Evolutionary conservation across 2,113 vertebrate species (phyloP), one percentile per base, ranked within the genome.

Genomic region (Pelodiscus sinensis): DNA sequence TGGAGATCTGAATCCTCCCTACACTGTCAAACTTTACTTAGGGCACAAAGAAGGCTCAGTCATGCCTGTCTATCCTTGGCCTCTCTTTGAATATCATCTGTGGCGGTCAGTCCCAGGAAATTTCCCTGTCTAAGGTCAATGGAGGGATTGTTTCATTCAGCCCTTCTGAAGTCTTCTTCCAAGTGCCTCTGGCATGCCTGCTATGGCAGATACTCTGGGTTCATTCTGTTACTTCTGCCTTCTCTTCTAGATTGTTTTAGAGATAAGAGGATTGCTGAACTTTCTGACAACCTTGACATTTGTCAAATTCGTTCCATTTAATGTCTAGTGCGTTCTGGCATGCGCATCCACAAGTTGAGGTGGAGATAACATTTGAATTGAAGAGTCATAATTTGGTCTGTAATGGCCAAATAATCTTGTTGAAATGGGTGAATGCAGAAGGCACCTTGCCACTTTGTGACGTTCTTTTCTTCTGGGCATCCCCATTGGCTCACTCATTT

Each of bases 371-470:
- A 51, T 1, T 89, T 93, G 73, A 81, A 22, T 78, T 88, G 93
- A 91, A 91, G 84, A 57, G 27, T 19, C 38, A 77, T 77, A 14
- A 22, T 44, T 25, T 77, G 38, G 38, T 50, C 21, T 50, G 6
- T 77, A 94, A 93, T 95, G 84, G 85, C 92, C 87, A 91, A 86
- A 71, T 35, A 35, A 86, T 90, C 90, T 91, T 82, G 80, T 94
- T 94, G 60, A 90, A 87, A 88, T 84, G 84, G 93, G 93, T 88
- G 95, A 94, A 93, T 94, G 94, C 87, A 56, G 38, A 86, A 94
- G 84, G 82, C 58, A 93, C 80, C 27, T 92, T 93, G 94, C 80
- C 94, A 94, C 14, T 82, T 94, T 88, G 73, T 87, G 82, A 90
- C 8, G 90, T 94, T 93, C 93, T 85, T 35, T 95, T 84, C 87